A percentile compares a stretch with the other conserved stretches of the same genome.
These are phyloP conservation scores for Intellagama lesueurii DNA, from an alignment of 2,797 vertebrate genomes.

Conservation along the genomic window DNA sequence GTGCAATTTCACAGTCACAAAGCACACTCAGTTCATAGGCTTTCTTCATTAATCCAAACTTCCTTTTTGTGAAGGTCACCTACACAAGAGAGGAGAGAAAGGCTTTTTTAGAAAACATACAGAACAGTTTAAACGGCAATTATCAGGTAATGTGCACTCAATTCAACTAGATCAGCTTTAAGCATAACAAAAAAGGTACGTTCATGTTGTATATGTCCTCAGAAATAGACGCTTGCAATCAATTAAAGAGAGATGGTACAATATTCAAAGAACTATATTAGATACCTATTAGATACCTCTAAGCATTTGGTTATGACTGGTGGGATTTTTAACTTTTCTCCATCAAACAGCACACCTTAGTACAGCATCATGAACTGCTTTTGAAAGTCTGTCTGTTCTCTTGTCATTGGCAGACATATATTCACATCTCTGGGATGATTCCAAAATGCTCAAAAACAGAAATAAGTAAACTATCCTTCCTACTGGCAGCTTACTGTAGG, in stretches of 20 bases:
- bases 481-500: background rate
- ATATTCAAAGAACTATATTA: background rate
- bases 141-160: background rate
- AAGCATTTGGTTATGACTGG: background rate
- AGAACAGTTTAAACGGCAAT: background rate
- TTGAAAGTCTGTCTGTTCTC: background rate
- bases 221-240: background rate
- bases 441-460: background rate
- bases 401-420: background rate
- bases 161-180: background rate
- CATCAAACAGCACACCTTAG: background rate
- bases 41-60: conserved; percentile 99
- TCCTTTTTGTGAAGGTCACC: conserved; percentile 99
- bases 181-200: background rate
- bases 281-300: background rate
- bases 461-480: background rate
- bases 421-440: background rate
- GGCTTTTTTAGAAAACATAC: background rate
- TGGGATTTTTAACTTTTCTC: background rate
- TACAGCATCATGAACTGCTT: background rate
- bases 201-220: background rate
- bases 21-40: conserved; percentile 98
- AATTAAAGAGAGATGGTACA: background rate
- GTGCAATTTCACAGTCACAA: conserved; percentile 99
- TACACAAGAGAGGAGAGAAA: conserved; percentile 71